Percentiles rank a stretch among this genome's conserved stretches.
phyloP scores from a whole-genome alignment of 2,113 vertebrate genomes.

The Emydocephalus ijimae region DNA sequence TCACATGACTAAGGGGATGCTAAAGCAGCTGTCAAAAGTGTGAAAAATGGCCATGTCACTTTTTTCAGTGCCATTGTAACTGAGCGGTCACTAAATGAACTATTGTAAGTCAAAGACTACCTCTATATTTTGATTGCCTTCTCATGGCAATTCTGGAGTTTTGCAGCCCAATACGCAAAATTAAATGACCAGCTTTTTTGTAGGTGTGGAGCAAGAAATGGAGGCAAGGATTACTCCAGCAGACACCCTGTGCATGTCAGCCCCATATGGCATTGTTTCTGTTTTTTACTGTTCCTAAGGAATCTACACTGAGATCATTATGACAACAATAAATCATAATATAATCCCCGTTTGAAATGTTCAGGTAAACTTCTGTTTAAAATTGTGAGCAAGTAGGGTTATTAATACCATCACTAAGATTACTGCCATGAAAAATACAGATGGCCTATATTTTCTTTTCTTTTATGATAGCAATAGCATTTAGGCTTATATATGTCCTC shows the following conservation, averaged over 20 bases:
- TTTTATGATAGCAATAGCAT: not conserved
- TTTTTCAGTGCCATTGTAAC: no score
- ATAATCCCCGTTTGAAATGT: not conserved
- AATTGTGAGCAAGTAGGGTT: not conserved
- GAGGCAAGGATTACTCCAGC: not conserved
- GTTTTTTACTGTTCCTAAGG: not conserved
- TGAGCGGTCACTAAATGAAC: no score
- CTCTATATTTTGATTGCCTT: not conserved
- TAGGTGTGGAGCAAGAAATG: not conserved
- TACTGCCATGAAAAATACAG: not conserved
- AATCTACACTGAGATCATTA: not conserved
- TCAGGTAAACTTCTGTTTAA: not conserved
- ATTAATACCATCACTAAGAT: not conserved
- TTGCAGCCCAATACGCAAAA: not conserved
- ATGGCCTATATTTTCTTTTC: not conserved
- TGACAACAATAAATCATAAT: not conserved
- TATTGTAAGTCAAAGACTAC: no score
- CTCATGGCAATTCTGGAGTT: not conserved
- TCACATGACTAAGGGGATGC: no score
- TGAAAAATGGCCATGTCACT: no score
- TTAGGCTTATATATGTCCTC: no score
- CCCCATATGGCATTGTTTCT: not conserved
- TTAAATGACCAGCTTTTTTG: not conserved
- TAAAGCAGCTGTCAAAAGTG: no score
- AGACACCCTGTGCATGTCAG: not conserved